These are phyloP conservation scores for Plecturocebus donacophilus DNA, from an alignment of 2,113 vertebrate genomes.

Conservation along the genomic window DNA sequence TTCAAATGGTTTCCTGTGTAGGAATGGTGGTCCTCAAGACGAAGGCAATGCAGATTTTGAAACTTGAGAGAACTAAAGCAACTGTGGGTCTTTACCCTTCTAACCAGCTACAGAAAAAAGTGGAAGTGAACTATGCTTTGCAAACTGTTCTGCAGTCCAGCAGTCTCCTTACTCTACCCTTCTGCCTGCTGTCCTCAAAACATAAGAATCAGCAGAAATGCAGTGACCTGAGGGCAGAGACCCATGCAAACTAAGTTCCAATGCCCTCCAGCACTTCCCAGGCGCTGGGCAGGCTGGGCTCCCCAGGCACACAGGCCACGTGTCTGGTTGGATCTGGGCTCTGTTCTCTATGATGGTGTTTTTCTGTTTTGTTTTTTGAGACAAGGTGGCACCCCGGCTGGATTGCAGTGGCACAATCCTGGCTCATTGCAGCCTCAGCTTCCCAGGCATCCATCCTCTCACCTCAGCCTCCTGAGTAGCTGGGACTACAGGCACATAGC, in stretches of 20 bases:
- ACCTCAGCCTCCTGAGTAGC: not conserved
- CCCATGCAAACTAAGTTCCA: too few relatives aligned
- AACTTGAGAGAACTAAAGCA: not conserved
- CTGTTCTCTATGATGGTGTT: not conserved
- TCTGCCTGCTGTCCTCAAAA: not conserved
- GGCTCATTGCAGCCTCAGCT: not conserved
- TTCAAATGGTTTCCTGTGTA: not conserved
- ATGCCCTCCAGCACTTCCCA: not conserved
- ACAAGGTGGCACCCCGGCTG: not conserved
- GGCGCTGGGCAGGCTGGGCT: not conserved
- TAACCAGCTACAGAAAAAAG: not conserved
- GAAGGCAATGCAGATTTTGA: not conserved
- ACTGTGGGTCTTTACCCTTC: not conserved
- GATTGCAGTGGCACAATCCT: not conserved
- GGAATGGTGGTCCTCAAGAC: not conserved
- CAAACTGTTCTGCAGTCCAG: not conserved
- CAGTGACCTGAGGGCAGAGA: rapidly evolving
- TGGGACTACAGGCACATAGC: not conserved
- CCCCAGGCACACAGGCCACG: rapidly evolving
- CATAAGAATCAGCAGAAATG: not conserved
- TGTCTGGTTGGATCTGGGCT: not conserved
- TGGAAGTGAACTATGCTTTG: too few relatives aligned
- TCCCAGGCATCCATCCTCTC: not conserved
- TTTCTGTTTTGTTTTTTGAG: not conserved
- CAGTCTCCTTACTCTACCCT: too few relatives aligned